phyloP scores from a whole-genome alignment of 2,888 invertebrate species.

The Sussaba pulchella region DNA sequence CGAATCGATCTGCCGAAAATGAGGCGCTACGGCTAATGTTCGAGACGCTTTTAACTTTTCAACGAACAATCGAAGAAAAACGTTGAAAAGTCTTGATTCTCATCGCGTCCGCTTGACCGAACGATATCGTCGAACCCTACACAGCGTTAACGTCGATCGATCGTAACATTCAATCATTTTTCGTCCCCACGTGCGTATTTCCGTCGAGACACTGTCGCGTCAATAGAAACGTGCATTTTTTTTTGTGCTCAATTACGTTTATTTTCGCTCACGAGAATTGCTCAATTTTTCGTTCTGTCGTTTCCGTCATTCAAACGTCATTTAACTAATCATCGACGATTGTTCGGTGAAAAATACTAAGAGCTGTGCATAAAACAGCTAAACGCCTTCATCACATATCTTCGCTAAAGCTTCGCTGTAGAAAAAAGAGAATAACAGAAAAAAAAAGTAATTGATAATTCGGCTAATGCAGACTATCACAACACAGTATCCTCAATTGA shows the following conservation, averaged over 20 bases:
- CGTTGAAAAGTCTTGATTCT: too few species aligned
- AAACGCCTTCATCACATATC: constrained; percentile 63
- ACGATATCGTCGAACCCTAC: too few species aligned
- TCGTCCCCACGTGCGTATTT: background rate
- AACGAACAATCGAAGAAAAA: too few species aligned
- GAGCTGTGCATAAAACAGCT: constrained; percentile 60
- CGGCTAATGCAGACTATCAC: constrained; percentile 10
- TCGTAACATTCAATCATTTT: background rate
- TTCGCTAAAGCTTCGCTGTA: constrained; percentile 46
- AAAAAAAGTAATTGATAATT: background rate
- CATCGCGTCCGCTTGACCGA: too few species aligned
- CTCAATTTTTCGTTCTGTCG: constrained; percentile 53
- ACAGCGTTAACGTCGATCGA: too few species aligned
- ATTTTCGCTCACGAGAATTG: constrained; percentile 47
- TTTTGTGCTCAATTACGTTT: constrained; percentile 59
- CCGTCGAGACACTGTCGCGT: background rate
- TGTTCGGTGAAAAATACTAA: constrained; percentile 44
- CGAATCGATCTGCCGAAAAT: too few species aligned
- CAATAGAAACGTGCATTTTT: background rate
- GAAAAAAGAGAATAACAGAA: background rate
- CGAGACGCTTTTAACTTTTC: too few species aligned
- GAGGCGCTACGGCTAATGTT: too few species aligned
- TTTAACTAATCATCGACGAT: constrained; percentile 20
- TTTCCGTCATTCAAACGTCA: constrained; percentile 14
- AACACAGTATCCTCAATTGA: background rate